These are phyloP conservation scores for Gadus macrocephalus DNA, from an alignment of 2,113 vertebrate genomes.

Conservation along the genomic window DNA sequence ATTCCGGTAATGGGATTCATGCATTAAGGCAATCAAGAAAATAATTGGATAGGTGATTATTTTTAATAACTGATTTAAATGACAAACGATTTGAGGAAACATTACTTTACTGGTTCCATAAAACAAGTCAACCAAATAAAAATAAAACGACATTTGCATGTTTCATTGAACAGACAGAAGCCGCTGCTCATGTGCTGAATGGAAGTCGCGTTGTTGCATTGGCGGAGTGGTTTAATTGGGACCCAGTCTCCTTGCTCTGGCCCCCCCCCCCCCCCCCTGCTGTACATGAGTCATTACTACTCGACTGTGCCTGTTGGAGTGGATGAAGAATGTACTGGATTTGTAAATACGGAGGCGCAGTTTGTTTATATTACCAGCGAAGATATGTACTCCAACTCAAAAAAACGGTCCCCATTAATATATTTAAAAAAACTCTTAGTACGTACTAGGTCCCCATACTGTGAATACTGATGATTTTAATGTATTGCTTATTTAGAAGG, in stretches of 20 bases:
- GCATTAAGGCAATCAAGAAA: no score
- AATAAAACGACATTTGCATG: no score
- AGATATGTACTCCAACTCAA: constrained; percentile 48
- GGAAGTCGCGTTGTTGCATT: no score
- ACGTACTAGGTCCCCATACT: constrained; percentile 54
- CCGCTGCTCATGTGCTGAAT: no score
- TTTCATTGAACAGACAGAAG: no score
- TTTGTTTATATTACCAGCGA: constrained; percentile 58
- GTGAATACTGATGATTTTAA: constrained; percentile 47
- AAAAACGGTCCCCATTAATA: constrained; percentile 35
- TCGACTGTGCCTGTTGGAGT: constrained; percentile 55
- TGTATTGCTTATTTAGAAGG: constrained; percentile 58
- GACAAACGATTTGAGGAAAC: no score
- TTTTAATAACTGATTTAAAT: no score
- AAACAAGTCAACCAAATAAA: no score
- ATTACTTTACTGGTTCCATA: no score
- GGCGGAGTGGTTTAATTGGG: no score
- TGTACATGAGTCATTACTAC: constrained; percentile 48
- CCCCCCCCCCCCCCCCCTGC: constrained; percentile 10
- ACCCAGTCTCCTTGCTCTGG: constrained; percentile 16
- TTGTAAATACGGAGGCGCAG: constrained; percentile 64
- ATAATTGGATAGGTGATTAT: no score
- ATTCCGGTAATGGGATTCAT: no score
- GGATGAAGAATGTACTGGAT: constrained; percentile 62
- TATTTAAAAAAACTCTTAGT: constrained; percentile 30